phyloP scores from a whole-genome alignment of 2,888 invertebrate genomes.

The Phaonia tiefii region DNA sequence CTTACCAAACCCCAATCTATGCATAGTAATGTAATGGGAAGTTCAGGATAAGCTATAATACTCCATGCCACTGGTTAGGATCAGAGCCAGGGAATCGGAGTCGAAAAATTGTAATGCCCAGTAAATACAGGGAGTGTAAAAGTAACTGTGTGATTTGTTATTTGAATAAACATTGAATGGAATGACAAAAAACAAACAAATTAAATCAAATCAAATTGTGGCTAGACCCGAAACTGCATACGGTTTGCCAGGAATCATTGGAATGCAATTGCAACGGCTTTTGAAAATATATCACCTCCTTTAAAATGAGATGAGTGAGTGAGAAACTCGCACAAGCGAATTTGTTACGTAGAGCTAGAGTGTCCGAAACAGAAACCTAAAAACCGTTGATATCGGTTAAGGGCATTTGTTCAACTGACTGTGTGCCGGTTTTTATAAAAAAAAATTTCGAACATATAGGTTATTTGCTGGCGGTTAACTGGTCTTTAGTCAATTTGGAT shows the following conservation, averaged over 20 bases:
- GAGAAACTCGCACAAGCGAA: neutral
- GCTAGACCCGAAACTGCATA: neutral
- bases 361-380: no score
- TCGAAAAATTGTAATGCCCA: neutral
- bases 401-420: neutral
- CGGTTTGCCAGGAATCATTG: no score
- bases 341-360: no score
- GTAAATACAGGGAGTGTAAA: no score
- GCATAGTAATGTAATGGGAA: neutral
- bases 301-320: neutral
- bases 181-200: neutral
- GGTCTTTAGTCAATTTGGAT: neutral
- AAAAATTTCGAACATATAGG: neutral
- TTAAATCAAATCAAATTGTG: neutral
- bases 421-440: neutral
- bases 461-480: neutral
- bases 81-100: no score
- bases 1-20: no score
- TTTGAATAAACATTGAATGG: neutral
- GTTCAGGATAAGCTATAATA: no score
- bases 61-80: no score
- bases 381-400: neutral
- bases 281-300: no score
- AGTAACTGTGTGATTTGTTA: no score
- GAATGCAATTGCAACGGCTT: no score